Percentiles rank a stretch among this genome's conserved stretches.
These are phyloP conservation scores for Xanthorhoe spadicearia DNA, from an alignment of 2,888 invertebrate species.

Conservation along the genomic window DNA sequence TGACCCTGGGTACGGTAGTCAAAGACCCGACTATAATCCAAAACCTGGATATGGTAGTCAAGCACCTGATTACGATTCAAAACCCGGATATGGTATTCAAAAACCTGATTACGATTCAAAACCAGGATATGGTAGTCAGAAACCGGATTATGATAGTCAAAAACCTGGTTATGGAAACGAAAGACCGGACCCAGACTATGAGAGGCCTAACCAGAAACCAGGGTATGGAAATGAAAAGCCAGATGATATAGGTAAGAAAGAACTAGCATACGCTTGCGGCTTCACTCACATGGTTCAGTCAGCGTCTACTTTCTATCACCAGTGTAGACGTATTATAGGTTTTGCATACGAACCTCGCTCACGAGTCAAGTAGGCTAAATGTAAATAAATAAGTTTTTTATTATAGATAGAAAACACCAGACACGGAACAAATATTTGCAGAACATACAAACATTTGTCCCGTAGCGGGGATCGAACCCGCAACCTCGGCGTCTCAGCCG, in stretches of 20 bases:
- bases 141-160: constrained; percentile 6
- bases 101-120: constrained; percentile 13
- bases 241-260: constrained; percentile 29
- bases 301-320: too few species aligned
- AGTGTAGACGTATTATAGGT: too few species aligned
- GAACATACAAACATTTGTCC: too few species aligned
- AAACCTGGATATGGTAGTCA: constrained; percentile 14
- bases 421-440: too few species aligned
- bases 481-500: too few species aligned
- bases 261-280: too few species aligned
- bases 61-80: constrained; percentile 7
- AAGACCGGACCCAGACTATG: constrained; percentile 30
- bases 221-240: constrained; percentile 31
- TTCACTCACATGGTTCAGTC: too few species aligned
- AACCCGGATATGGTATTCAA: constrained; percentile 14
- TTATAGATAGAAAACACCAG: too few species aligned
- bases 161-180: constrained; percentile 28
- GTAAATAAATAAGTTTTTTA: too few species aligned
- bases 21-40: constrained; percentile 7
- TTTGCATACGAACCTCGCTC: too few species aligned
- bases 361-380: too few species aligned
- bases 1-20: constrained; percentile 15
- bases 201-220: constrained; percentile 29
- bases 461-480: too few species aligned
- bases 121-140: constrained; percentile 12